Conservation (phyloP, 2,888 invertebrate genomes). For the Strigamia transsilvanica region DNA sequence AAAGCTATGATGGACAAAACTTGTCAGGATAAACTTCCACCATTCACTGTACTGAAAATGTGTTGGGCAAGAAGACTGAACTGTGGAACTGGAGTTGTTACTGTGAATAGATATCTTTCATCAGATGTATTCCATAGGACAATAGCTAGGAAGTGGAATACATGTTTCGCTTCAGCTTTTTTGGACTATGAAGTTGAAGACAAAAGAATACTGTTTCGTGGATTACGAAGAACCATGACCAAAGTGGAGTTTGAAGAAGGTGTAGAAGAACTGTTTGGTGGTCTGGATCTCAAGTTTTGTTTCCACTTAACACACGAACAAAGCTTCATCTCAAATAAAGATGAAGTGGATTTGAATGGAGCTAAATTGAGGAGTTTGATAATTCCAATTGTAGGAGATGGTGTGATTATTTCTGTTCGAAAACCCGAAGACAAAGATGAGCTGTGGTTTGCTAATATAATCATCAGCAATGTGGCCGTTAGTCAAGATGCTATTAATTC, state of each 20-base stretch:
- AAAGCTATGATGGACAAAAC: neutral
- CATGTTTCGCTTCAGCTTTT: neutral
- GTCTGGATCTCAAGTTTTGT: neutral
- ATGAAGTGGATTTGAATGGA: neutral
- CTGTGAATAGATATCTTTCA: neutral
- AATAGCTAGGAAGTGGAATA: neutral
- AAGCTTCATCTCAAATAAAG: neutral
- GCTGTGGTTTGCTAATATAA: neutral
- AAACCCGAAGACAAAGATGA: constrained; percentile 6
- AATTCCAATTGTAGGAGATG: neutral
- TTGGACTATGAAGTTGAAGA: neutral
- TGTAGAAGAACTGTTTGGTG: neutral
- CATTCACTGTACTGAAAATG: neutral
- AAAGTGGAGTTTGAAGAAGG: neutral
- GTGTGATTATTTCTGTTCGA: neutral
- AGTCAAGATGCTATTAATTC: neutral
- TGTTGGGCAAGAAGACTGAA: neutral
- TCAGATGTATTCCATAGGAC: neutral
- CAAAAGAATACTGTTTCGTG: neutral
- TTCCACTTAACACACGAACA: neutral
- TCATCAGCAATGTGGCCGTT: neutral
- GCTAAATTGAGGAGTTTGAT: neutral
- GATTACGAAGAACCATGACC: neutral
- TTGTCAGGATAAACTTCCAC: neutral
- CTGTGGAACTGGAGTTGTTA: neutral